phyloP scores from a whole-genome alignment of 2,888 invertebrate species.

The Cotesia congregata region DNA sequence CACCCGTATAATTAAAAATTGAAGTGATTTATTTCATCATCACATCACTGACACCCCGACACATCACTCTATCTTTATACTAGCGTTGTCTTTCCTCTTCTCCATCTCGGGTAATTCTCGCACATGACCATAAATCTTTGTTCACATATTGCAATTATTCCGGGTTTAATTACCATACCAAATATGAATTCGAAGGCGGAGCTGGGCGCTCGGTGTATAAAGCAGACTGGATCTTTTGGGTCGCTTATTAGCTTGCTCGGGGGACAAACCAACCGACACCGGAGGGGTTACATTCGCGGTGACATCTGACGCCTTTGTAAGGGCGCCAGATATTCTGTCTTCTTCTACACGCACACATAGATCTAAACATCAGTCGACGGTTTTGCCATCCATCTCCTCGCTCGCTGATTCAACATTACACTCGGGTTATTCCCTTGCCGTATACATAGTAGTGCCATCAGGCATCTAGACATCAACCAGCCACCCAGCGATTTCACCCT shows the following conservation, averaged over 20 bases:
- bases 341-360: conserved; percentile 23
- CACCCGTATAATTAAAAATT: no score
- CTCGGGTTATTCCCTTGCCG: conserved; percentile 16
- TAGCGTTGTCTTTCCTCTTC: conserved; percentile 3
- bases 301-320: conserved; percentile 60
- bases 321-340: conserved; percentile 47
- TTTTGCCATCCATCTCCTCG: conserved; percentile 35
- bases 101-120: neutral
- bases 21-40: neutral
- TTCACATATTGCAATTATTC: conserved; percentile 60
- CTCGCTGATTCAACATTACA: conserved; percentile 31
- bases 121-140: conserved; percentile 15
- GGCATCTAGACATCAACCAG: neutral
- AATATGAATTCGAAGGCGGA: conserved; percentile 63
- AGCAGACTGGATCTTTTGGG: conserved; percentile 55
- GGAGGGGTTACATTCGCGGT: conserved; percentile 52
- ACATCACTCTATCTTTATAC: neutral
- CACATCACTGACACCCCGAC: neutral
- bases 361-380: conserved; percentile 27
- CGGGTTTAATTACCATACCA: conserved; percentile 67
- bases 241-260: conserved; percentile 67
- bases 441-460: conserved; percentile 27
- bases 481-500: conserved; percentile 39
- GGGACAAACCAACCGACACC: conserved; percentile 51
- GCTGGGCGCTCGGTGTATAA: conserved; percentile 49